phyloP scores from a whole-genome alignment of 2,797 vertebrate genomes.

The Gymnopithys bicolor region DNA sequence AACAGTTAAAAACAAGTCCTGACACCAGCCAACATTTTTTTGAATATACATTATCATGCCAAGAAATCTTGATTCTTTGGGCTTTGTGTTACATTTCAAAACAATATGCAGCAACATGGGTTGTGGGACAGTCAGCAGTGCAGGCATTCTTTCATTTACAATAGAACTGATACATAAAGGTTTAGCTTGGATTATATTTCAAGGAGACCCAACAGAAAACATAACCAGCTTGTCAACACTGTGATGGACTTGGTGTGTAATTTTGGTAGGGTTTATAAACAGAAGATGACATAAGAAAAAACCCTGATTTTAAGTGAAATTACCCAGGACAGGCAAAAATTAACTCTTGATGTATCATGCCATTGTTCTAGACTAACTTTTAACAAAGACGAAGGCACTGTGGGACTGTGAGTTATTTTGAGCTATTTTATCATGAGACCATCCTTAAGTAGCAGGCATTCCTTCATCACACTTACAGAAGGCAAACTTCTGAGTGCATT shows the following conservation, averaged over 20 bases:
- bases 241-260: neutral
- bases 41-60: neutral
- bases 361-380: neutral
- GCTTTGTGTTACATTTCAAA: slow-evolving; percentile 2
- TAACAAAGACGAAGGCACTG: neutral
- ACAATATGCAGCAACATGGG: neutral
- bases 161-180: neutral
- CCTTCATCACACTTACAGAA: neutral
- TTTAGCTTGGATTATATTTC: neutral
- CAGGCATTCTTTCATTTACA: neutral
- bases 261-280: neutral
- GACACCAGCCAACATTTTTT: neutral
- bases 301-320: slow-evolving; percentile 16
- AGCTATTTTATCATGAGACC: neutral
- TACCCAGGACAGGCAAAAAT: neutral
- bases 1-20: slow-evolving; percentile 38
- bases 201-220: neutral
- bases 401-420: neutral
- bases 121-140: neutral
- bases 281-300: neutral
- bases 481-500: neutral
- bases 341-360: neutral
- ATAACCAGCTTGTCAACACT: neutral
- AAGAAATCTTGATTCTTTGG: neutral
- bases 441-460: neutral